These are phyloP conservation scores for Lepidotrigona ventralis DNA, from an alignment of 1,140 invertebrate genomes.

Conservation along the genomic window DNA sequence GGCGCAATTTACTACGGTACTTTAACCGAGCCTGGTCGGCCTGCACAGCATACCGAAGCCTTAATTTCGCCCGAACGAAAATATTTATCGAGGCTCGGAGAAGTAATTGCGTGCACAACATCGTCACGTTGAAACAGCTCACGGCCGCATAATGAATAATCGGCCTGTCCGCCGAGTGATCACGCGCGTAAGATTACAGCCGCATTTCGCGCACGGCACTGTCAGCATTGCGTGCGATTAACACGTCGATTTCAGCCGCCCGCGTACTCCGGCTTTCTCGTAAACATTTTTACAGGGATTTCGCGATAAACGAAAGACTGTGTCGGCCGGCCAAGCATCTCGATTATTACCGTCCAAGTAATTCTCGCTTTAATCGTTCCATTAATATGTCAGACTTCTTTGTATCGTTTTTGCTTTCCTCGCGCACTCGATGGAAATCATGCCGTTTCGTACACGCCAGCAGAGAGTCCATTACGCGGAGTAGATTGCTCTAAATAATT, in stretches of 20 bases:
- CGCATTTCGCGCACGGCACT: conserved; percentile 50
- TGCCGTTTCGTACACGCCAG: neutral
- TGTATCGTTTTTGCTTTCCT: neutral
- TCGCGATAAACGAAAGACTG: conserved; percentile 23
- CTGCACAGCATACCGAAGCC: conserved; percentile 36
- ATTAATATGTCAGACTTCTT: conserved; percentile 26
- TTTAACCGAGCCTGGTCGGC: conserved; percentile 30
- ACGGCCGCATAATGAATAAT: conserved; percentile 55
- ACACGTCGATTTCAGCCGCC: conserved; percentile 45
- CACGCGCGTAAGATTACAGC: conserved; percentile 56
- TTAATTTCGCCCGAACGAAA: conserved; percentile 47
- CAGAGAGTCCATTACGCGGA: neutral
- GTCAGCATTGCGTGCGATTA: conserved; percentile 53
- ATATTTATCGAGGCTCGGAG: conserved; percentile 59
- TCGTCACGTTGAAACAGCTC: conserved; percentile 45
- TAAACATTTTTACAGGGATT: conserved; percentile 47
- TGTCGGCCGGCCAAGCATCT: conserved; percentile 19
- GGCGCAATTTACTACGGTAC: conserved; percentile 39
- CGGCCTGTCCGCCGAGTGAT: conserved; percentile 50
- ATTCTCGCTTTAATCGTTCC: conserved; percentile 27
- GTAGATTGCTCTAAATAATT: conserved; percentile 25
- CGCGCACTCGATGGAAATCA: neutral
- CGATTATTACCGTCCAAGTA: conserved; percentile 11
- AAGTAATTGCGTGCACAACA: conserved; percentile 62
- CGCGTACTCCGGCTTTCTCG: conserved; percentile 1